phyloP scores from a whole-genome alignment of 1,140 invertebrate species.

The Bombus waltoni region DNA sequence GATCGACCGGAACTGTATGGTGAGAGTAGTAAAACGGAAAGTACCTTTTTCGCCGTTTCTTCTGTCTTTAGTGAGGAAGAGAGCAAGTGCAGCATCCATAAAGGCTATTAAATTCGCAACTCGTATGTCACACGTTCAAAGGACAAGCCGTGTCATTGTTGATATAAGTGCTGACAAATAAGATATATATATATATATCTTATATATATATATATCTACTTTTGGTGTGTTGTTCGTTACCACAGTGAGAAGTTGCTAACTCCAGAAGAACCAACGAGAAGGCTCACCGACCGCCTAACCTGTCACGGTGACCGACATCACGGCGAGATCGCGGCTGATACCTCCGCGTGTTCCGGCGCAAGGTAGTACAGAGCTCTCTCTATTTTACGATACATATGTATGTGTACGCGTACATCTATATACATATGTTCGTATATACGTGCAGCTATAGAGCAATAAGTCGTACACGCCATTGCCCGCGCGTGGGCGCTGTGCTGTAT shows the following conservation, averaged over 20 bases:
- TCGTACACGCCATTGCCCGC: constrained; percentile 50
- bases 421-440: background rate
- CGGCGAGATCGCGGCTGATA: constrained; percentile 61
- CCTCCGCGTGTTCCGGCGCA: constrained; percentile 62
- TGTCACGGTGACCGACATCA: constrained; percentile 65
- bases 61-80: constrained; percentile 14
- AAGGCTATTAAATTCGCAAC: background rate
- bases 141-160: constrained; percentile 26
- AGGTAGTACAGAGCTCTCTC: constrained; percentile 59
- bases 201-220: background rate
- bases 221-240: constrained; percentile 48
- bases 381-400: constrained; percentile 34
- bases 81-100: constrained; percentile 38
- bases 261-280: constrained; percentile 38
- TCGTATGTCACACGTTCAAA: constrained; percentile 32
- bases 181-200: constrained; percentile 15
- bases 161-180: constrained; percentile 48
- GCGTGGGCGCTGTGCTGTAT: constrained; percentile 42
- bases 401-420: constrained; percentile 8
- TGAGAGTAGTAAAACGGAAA: constrained; percentile 33
- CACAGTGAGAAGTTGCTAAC: constrained; percentile 41
- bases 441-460: constrained; percentile 39
- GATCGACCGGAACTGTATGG: constrained; percentile 39
- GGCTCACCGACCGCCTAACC: constrained; percentile 45
- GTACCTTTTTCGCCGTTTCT: constrained; percentile 29